These are phyloP conservation scores for Phyto melanocephala DNA, from an alignment of 2,888 invertebrate genomes.

Conservation along the genomic window DNA sequence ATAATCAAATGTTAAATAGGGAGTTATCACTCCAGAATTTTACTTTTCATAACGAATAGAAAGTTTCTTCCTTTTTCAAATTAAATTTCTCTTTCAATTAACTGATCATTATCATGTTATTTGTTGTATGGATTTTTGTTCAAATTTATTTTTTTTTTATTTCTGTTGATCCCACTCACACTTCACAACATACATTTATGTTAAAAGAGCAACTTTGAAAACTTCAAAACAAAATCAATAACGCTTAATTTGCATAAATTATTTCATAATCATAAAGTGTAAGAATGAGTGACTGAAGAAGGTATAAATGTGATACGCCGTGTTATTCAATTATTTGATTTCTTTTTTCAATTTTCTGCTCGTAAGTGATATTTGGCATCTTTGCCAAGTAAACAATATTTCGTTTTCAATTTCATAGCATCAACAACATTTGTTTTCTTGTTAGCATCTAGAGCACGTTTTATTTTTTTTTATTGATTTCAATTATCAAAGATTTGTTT, in stretches of 20 bases:
- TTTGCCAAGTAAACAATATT: conserved; percentile 48
- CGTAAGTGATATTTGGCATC: not conserved
- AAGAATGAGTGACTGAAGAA: not conserved
- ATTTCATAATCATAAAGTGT: not conserved
- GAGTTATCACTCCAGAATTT: too few relatives aligned
- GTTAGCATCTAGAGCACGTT: conserved; percentile 58
- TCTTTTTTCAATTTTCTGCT: not conserved
- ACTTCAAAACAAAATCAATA: too few relatives aligned
- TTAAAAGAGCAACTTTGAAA: too few relatives aligned
- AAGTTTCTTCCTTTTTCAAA: too few relatives aligned
- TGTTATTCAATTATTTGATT: conserved; percentile 33
- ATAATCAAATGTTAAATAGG: too few relatives aligned
- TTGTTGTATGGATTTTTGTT: too few relatives aligned
- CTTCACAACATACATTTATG: too few relatives aligned
- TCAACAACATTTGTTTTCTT: not conserved
- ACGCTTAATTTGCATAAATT: conserved; percentile 40
- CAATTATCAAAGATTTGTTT: conserved; percentile 58
- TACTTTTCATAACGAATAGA: too few relatives aligned
- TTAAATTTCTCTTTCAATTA: too few relatives aligned
- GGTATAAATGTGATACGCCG: not conserved
- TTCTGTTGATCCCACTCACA: too few relatives aligned
- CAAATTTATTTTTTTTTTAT: too few relatives aligned
- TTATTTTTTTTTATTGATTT: conserved; percentile 54
- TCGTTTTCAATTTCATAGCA: conserved; percentile 26
- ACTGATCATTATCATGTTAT: too few relatives aligned